Percentiles rank a stretch among this genome's conserved stretches.
phyloP scores from a whole-genome alignment of 2,797 vertebrate species.

The Momotus momota region DNA sequence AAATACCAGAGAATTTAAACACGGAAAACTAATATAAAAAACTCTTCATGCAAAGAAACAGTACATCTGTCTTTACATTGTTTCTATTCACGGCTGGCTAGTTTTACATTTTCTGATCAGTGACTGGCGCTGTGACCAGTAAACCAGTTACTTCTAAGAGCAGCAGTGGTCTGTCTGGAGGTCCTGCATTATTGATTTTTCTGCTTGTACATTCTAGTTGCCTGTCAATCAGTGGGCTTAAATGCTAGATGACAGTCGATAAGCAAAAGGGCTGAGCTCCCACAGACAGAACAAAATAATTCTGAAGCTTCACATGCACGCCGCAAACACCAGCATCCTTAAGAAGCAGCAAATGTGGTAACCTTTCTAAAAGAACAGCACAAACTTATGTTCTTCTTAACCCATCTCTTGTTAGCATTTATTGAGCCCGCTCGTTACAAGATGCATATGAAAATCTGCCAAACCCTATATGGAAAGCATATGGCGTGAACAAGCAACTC shows the following conservation, averaged over 20 bases:
- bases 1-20: slow-evolving; percentile 75
- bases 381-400: background rate
- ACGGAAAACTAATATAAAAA: slow-evolving; percentile 82
- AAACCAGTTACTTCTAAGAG: slow-evolving; percentile 87
- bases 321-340: slow-evolving; percentile 38
- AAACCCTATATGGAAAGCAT: background rate
- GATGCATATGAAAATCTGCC: background rate
- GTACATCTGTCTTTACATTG: slow-evolving; percentile 85
- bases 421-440: background rate
- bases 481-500: background rate
- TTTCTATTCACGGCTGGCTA: slow-evolving; percentile 90
- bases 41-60: slow-evolving; percentile 76
- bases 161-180: slow-evolving; percentile 84
- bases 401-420: background rate
- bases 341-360: slow-evolving; percentile 14
- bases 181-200: slow-evolving; percentile 91
- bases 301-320: background rate
- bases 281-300: slow-evolving; percentile 75
- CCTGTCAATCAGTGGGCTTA: slow-evolving; percentile 90
- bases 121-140: slow-evolving; percentile 85
- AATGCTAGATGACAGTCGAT: slow-evolving; percentile 91
- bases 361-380: background rate
- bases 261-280: slow-evolving; percentile 82
- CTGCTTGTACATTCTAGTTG: slow-evolving; percentile 86
- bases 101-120: slow-evolving; percentile 90